Percentiles rank a stretch among this genome's conserved stretches.
phyloP scores from a whole-genome alignment of 2,113 vertebrate genomes.

The Isurus oxyrinchus region DNA sequence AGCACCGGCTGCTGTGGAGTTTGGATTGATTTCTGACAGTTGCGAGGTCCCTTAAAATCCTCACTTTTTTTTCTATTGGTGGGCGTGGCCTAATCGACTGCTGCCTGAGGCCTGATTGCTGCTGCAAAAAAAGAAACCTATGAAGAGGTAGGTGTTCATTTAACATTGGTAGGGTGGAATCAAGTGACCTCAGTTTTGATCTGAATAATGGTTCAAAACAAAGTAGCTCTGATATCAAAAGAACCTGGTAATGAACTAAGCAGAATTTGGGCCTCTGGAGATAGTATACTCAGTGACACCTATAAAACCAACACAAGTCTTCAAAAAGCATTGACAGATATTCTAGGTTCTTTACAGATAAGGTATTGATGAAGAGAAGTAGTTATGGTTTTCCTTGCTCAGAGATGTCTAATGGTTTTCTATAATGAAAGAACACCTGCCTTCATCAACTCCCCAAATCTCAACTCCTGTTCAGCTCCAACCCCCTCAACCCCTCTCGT shows the following conservation, averaged over 20 bases:
- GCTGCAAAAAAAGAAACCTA: no score
- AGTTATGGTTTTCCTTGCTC: not conserved
- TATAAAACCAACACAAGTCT: conserved; percentile 1
- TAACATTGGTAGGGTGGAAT: conserved; percentile 37
- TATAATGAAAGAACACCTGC: not conserved
- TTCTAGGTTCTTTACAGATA: not conserved
- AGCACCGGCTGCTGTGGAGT: no score
- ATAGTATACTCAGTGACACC: conserved; percentile 41
- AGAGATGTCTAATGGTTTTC: not conserved
- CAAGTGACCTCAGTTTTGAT: conserved; percentile 42
- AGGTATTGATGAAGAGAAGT: not conserved
- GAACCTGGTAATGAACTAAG: conserved; percentile 45
- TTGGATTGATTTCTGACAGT: no score
- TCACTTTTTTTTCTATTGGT: no score
- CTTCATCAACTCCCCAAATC: no score
- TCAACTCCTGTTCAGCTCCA: no score
- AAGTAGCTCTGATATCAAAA: conserved; percentile 53
- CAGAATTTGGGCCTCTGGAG: conserved; percentile 38
- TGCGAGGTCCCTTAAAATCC: no score
- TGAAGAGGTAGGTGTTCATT: no score
- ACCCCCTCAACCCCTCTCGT: no score
- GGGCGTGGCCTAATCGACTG: no score
- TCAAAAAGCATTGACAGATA: conserved; percentile 1
- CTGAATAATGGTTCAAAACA: conserved; percentile 40
- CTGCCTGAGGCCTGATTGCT: no score